Base-by-base conservation (phyloP, 2,113 vertebrate species). In the Anhinga anhinga region DNA sequence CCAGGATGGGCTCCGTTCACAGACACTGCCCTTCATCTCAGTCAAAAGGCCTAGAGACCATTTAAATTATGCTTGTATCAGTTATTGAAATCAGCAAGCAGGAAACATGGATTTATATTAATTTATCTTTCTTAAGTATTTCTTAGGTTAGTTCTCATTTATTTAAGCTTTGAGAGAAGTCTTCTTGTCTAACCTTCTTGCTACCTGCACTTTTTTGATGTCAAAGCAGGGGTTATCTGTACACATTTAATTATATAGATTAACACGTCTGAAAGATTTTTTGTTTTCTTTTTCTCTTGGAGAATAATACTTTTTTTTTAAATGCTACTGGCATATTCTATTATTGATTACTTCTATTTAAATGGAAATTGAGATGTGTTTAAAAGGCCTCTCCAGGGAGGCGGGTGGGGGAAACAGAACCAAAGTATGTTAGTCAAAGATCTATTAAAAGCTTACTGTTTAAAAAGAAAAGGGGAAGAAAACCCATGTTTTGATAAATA, bases 341-440 rank as follows among this genome's bases (percentile, higher is more conserved):
- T 80, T 94, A 95, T 86, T 70, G 92, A 94, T 93, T 49, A 44
- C 63, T 94, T 88, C 63, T 62, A 40, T 88, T 90, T 85, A 65
- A 92, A 56, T 92, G 74, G 82, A 80, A 94, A 73, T 73, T 23
- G 82, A 82, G 84, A 61, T 91, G 36, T 91, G 13, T 84, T 91
- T 89, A 26, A 91, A 78, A 74, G 44, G 18, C 47, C 36, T 61
- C 58, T 88, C 49, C 32, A 7, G 49, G 58, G 58, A 38, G 30
- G 16, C 3, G 44, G 17, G 44, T 45, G 9, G 69, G 47, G 14
- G 30, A 12, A 26, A 22, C 58, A 63, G 67, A 61, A 56, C 50
- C 56, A 20, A 63, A 61, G 58, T 80, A n/a, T 47, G 44, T 87
- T 83, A 38, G 71, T 90, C 92, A 79, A 63, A 88, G 82, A 42